phyloP scores from a whole-genome alignment of 2,888 invertebrate genomes.

The Agrilus mali region DNA sequence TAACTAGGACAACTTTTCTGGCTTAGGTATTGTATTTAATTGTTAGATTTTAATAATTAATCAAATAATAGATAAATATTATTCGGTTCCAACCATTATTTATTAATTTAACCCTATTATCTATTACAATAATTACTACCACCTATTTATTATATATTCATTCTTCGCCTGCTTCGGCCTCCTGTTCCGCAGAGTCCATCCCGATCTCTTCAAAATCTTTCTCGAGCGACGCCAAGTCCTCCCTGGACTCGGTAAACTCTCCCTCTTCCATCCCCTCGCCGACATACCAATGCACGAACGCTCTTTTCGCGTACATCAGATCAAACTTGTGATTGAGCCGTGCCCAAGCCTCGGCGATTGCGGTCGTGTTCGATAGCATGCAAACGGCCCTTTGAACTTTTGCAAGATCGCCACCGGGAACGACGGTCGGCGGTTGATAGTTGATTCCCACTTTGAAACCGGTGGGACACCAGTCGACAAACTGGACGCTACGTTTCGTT shows the following conservation, averaged over 20 bases:
- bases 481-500: conserved; percentile 82
- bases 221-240: conserved; percentile 55
- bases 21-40: too few relatives aligned
- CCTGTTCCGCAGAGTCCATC: conserved; percentile 35
- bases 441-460: conserved; percentile 75
- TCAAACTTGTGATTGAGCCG: conserved; percentile 90
- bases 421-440: conserved; percentile 82
- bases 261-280: conserved; percentile 61
- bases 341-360: conserved; percentile 94
- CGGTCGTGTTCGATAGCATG: conserved; percentile 94
- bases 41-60: too few relatives aligned
- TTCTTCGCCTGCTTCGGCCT: too few relatives aligned
- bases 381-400: conserved; percentile 91
- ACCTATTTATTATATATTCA: too few relatives aligned
- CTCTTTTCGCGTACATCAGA: conserved; percentile 86
- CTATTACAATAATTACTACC: too few relatives aligned
- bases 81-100: too few relatives aligned
- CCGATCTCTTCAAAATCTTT: conserved; percentile 61
- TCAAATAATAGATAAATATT: too few relatives aligned
- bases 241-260: conserved; percentile 63
- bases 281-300: conserved; percentile 82
- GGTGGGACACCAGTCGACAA: conserved; percentile 78
- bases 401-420: conserved; percentile 83
- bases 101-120: too few relatives aligned
- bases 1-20: too few relatives aligned